A percentile compares a stretch with the other conserved stretches of the same genome.
phyloP scores from a whole-genome alignment of 2,888 invertebrate genomes.

The Sesia apiformis region DNA sequence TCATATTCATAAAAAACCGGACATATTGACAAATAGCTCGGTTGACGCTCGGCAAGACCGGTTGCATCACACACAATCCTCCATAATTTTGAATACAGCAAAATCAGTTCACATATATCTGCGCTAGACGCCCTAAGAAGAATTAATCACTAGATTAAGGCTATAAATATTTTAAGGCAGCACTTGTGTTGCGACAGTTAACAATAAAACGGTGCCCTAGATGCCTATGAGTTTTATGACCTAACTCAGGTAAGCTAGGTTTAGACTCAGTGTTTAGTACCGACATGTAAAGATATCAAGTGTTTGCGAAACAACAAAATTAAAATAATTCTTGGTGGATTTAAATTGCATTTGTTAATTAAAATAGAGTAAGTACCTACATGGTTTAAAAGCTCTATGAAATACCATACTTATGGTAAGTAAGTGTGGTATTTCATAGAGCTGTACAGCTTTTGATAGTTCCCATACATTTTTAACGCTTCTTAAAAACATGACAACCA shows the following conservation, averaged over 20 bases:
- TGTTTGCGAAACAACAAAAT: not conserved
- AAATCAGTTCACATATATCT: not conserved
- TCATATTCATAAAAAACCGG: no score
- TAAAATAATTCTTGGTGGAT: not conserved
- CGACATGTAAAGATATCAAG: not conserved
- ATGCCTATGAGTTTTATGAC: constrained; percentile 42
- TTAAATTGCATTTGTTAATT: not conserved
- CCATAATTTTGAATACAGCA: not conserved
- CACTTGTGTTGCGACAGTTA: constrained; percentile 27
- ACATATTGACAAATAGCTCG: no score
- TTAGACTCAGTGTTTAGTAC: not conserved
- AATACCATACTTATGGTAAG: no score
- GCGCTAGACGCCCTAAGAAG: not conserved
- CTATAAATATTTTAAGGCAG: constrained; percentile 26
- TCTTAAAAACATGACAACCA: no score
- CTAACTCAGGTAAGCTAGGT: constrained; percentile 21
- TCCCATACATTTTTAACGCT: no score
- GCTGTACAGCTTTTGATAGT: no score
- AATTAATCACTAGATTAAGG: constrained; percentile 25
- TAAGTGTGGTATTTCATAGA: no score
- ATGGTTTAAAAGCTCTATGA: no score
- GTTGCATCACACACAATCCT: not conserved
- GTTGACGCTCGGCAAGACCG: no score
- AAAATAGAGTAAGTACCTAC: no score
- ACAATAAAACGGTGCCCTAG: constrained; percentile 46